These are phyloP conservation scores for Eupithecia tripunctaria DNA, from an alignment of 2,888 invertebrate genomes.

Conservation along the genomic window DNA sequence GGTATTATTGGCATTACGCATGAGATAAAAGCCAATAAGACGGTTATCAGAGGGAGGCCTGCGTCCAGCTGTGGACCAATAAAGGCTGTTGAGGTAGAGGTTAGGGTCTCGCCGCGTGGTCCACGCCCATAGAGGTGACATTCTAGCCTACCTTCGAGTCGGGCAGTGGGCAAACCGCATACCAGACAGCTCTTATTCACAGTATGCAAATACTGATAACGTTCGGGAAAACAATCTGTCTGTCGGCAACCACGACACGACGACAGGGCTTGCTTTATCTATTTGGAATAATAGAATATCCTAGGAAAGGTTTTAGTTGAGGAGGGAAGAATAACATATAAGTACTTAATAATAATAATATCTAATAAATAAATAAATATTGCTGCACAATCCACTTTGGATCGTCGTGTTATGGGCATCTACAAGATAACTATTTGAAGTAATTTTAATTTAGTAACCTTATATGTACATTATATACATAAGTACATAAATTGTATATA, in stretches of 20 bases:
- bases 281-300: not conserved
- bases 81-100: too few relatives aligned
- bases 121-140: not conserved
- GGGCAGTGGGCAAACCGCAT: constrained; percentile 47
- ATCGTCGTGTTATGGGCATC: not conserved
- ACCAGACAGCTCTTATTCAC: constrained; percentile 12
- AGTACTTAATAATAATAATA: too few relatives aligned
- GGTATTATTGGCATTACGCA: too few relatives aligned
- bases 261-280: not conserved
- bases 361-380: not conserved
- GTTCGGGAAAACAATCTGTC: constrained; percentile 4
- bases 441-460: too few relatives aligned
- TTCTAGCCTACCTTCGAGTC: not conserved
- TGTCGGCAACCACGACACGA: not conserved
- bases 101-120: not conserved
- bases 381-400: not conserved
- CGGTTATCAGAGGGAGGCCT: too few relatives aligned
- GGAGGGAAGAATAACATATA: too few relatives aligned
- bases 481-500: too few relatives aligned
- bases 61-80: too few relatives aligned
- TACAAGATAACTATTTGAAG: too few relatives aligned
- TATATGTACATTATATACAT: too few relatives aligned
- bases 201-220: constrained; percentile 28
- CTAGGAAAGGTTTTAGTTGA: not conserved
- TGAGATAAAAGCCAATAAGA: too few relatives aligned